Conservation (phyloP, 2,888 invertebrate genomes). For the Myathropa florea region DNA sequence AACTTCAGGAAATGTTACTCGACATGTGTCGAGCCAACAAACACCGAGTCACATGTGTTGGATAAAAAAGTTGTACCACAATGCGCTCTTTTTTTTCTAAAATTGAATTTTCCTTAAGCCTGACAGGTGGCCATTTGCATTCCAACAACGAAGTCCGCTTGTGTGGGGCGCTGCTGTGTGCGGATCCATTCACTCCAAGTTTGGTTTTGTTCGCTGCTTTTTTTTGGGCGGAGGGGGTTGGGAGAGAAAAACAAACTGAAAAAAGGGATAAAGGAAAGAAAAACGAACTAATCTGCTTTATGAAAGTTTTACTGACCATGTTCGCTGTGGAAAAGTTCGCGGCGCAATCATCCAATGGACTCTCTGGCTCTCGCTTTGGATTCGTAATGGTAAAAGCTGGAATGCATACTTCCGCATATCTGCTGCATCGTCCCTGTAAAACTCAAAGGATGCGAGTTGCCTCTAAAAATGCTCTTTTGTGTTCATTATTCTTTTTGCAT, state of each 20-base stretch:
- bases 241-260: not conserved
- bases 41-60: not conserved
- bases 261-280: not conserved
- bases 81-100: not conserved
- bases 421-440: not conserved
- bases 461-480: not conserved
- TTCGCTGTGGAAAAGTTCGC: conserved; percentile 4
- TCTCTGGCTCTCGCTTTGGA: not conserved
- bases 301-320: conserved; percentile 52
- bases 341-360: conserved; percentile 4
- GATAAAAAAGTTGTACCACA: not conserved
- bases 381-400: conserved; percentile 7
- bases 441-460: not conserved
- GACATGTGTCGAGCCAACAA: not conserved
- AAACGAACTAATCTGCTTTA: conserved; percentile 51
- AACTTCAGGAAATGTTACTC: not conserved
- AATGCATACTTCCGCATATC: conserved; percentile 13
- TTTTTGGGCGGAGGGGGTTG: not conserved
- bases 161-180: not conserved
- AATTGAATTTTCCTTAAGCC: not conserved
- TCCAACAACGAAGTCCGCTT: not conserved
- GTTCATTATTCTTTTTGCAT: not conserved
- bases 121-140: conserved; percentile 36
- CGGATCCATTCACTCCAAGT: not conserved
- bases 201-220: no score